Conservation (phyloP, 2,113 vertebrate species). For the Rattus rattus region DNA sequence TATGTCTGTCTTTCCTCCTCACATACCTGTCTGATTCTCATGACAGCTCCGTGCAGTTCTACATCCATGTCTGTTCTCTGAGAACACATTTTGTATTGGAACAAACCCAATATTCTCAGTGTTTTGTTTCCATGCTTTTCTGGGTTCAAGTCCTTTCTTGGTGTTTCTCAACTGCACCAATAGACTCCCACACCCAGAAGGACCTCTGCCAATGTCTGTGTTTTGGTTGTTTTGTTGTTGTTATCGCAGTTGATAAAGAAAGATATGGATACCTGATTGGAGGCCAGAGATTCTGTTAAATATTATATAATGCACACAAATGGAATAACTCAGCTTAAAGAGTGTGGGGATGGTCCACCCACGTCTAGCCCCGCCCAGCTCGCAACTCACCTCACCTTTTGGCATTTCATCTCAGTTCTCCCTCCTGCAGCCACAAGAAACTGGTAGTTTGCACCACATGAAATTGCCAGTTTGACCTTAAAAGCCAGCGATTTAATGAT, state of each 20-base stretch:
- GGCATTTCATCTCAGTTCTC: not conserved
- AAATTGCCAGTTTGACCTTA: not conserved
- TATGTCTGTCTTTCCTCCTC: not conserved
- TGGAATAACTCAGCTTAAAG: not conserved
- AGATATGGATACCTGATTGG: not conserved
- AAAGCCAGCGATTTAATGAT: not conserved
- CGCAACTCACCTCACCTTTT: not conserved
- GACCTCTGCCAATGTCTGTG: not conserved
- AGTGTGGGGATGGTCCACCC: not conserved
- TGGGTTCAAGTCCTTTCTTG: not conserved
- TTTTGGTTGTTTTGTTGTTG: not conserved
- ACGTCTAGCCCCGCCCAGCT: not conserved
- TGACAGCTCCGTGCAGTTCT: accelerated
- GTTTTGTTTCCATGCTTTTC: not conserved
- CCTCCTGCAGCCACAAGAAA: not conserved
- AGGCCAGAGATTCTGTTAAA: not conserved
- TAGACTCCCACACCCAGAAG: too few species aligned
- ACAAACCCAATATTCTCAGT: not conserved
- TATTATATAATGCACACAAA: not conserved
- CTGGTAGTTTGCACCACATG: accelerated
- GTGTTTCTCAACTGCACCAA: not conserved
- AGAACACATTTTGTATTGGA: not conserved
- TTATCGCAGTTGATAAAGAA: not conserved
- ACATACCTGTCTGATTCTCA: not conserved
- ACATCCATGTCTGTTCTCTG: not conserved